Percentiles rank a stretch among this genome's conserved stretches.
Conservation (phyloP, 2,888 invertebrate genomes). For the Pemphredon lugubris region DNA sequence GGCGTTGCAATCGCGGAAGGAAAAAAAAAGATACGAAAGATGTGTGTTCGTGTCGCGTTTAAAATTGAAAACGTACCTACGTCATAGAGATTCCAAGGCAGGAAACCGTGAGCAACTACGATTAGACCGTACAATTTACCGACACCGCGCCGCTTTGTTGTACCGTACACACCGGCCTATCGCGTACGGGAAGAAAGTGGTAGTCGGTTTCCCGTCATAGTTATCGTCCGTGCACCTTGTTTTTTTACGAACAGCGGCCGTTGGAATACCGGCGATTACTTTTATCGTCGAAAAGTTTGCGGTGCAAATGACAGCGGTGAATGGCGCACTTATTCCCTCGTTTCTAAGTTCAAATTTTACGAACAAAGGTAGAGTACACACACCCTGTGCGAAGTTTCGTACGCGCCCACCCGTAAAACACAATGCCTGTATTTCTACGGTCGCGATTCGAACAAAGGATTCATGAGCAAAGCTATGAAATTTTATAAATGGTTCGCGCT, state of each 20-base stretch:
- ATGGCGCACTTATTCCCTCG: not conserved
- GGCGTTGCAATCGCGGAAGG: too few species aligned
- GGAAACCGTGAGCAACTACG: too few species aligned
- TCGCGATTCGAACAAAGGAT: not conserved
- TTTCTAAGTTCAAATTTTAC: constrained; percentile 26
- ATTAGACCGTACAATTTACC: too few species aligned
- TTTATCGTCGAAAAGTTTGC: not conserved
- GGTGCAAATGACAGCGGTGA: not conserved
- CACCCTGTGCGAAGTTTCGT: constrained; percentile 4
- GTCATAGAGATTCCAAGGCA: too few species aligned
- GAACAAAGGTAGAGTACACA: not conserved
- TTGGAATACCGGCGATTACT: constrained; percentile 6
- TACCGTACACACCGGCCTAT: too few species aligned
- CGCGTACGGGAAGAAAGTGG: too few species aligned
- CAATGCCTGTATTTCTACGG: not conserved
- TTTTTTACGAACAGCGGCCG: not conserved
- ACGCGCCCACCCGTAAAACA: not conserved
- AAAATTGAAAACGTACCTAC: too few species aligned
- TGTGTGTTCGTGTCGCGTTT: too few species aligned
- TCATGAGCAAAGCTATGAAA: not conserved
- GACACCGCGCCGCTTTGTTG: too few species aligned
- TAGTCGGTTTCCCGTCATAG: not conserved
- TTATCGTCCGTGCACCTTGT: not conserved
- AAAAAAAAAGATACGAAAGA: too few species aligned
- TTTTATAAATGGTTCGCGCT: constrained; percentile 1